phyloP scores from a whole-genome alignment of 2,888 invertebrate species.

The Leptinotarsa rubiginosa region DNA sequence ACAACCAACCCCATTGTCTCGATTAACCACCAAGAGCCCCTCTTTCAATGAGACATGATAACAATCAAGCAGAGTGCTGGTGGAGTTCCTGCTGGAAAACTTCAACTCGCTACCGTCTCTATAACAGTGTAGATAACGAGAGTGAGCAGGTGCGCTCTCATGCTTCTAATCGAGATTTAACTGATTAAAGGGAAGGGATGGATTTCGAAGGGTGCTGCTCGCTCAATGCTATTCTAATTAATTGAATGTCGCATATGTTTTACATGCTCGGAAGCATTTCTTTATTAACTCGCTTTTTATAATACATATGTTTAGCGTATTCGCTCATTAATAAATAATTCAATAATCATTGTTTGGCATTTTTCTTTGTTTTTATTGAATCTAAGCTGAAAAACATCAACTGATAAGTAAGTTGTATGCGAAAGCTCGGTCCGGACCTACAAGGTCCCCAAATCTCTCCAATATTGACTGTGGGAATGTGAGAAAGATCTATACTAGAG shows the following conservation, averaged over 20 bases:
- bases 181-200: slow-evolving; percentile 17
- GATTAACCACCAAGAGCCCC: neutral
- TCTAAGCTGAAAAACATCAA: too few relatives aligned
- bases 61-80: slow-evolving; percentile 11
- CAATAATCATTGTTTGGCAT: too few relatives aligned
- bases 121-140: slow-evolving; percentile 19
- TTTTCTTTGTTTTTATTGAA: too few relatives aligned
- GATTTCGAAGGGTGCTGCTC: slow-evolving; percentile 6
- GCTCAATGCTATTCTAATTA: slow-evolving; percentile 18
- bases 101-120: neutral
- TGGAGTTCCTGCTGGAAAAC: slow-evolving; percentile 11
- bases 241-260: slow-evolving; percentile 33
- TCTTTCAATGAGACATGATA: neutral
- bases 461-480: too few relatives aligned
- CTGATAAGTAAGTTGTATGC: too few relatives aligned
- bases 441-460: too few relatives aligned
- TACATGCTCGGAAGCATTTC: slow-evolving; percentile 20
- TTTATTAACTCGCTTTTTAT: too few relatives aligned
- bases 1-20: neutral
- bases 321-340: too few relatives aligned
- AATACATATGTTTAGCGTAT: too few relatives aligned
- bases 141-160: slow-evolving; percentile 26
- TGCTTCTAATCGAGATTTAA: slow-evolving; percentile 31
- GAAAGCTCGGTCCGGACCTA: too few relatives aligned
- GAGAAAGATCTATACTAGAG: too few relatives aligned